Evolutionary conservation across 2,113 vertebrate genomes (phyloP).

Genomic region (human): GRCh38 chr4:141809501-141810000

Average conservation of each 20-base stretch:
- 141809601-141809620: accelerated
- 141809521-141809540: background rate
- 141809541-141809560: background rate
- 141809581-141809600: too few relatives aligned
- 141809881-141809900: constrained; percentile 8
- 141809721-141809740: background rate
- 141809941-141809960: background rate
- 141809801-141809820: background rate
- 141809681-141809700: background rate
- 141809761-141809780: background rate
- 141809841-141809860: background rate
- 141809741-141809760: background rate
- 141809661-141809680: background rate
- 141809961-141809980: background rate
- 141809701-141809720: background rate
- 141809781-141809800: background rate
- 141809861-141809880: background rate
- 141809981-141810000: background rate
- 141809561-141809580: background rate
- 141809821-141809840: background rate
- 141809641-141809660: background rate
- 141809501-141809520: background rate
- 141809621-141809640: background rate
- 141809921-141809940: background rate
- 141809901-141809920: background rate